Percentiles rank a stretch among this genome's conserved stretches.
These are phyloP conservation scores for Theocolax elegans DNA, from an alignment of 1,140 invertebrate genomes.

Conservation along the genomic window DNA sequence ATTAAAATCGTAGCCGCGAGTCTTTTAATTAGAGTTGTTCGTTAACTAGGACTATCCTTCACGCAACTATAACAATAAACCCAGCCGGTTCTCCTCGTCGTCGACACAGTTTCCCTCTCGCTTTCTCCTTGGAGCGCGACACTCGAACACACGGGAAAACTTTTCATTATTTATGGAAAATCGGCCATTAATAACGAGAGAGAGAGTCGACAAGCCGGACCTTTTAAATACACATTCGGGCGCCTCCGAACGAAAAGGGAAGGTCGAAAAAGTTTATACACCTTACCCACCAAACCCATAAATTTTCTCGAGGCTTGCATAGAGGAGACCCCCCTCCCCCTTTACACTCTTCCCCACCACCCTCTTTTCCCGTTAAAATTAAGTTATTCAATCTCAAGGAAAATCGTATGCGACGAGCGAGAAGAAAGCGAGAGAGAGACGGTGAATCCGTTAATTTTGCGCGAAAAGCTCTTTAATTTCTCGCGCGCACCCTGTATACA, in stretches of 20 bases:
- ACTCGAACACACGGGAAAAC: background rate
- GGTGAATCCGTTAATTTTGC: conserved; percentile 55
- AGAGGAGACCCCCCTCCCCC: background rate
- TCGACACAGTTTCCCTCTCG: too few relatives aligned
- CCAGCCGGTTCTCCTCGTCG: too few relatives aligned
- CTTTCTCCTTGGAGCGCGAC: background rate
- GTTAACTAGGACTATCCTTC: too few relatives aligned
- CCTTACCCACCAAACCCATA: too few relatives aligned
- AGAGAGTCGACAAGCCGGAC: too few relatives aligned
- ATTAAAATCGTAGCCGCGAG: background rate
- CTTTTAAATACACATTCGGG: conserved; percentile 25
- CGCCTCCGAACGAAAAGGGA: conserved; percentile 9
- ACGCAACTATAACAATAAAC: too few relatives aligned
- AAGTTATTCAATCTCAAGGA: conserved; percentile 53
- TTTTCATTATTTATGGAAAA: conserved; percentile 35
- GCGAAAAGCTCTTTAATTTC: conserved; percentile 63
- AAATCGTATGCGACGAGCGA: conserved; percentile 42
- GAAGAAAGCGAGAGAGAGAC: conserved; percentile 15
- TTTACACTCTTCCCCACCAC: too few relatives aligned
- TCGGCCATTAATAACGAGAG: conserved; percentile 32
- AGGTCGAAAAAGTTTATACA: conserved; percentile 31
- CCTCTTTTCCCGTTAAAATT: conserved; percentile 48
- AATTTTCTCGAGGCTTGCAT: conserved; percentile 43
- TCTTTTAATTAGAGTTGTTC: conserved; percentile 12
- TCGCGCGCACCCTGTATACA: too few relatives aligned